These are phyloP conservation scores for Homarus gammarus DNA, from an alignment of 2,888 invertebrate genomes.

Conservation along the genomic window DNA sequence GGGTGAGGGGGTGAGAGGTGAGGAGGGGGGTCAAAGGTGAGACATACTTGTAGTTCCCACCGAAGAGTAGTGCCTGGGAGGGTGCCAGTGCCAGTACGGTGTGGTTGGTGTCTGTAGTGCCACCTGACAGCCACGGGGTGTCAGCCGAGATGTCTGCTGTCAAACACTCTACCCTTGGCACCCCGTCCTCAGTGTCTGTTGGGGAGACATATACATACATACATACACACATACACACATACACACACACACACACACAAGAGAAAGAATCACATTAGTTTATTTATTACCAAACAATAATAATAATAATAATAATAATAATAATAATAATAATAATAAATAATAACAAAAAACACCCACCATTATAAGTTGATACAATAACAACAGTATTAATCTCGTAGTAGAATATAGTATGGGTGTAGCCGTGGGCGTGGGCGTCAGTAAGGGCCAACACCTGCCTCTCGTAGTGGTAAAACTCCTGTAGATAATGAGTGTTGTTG, in stretches of 20 bases:
- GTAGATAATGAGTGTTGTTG: constrained; percentile 32
- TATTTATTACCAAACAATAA: too few relatives aligned
- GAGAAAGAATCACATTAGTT: too few relatives aligned
- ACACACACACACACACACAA: background rate
- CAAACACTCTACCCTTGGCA: background rate
- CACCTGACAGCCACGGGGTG: background rate
- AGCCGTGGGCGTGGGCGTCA: background rate
- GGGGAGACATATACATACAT: background rate
- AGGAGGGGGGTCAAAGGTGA: background rate
- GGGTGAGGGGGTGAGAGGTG: background rate
- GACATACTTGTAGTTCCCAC: constrained; percentile 41
- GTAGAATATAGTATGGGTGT: constrained; percentile 17
- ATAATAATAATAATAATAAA: too few relatives aligned
- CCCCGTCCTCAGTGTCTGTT: background rate
- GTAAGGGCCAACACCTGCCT: constrained; percentile 8
- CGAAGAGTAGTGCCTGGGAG: constrained; percentile 46
- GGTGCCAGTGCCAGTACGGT: constrained; percentile 13
- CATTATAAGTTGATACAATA: constrained; percentile 10
- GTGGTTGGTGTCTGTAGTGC: background rate
- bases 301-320: too few relatives aligned
- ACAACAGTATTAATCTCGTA: constrained; percentile 29
- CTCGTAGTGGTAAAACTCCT: constrained; percentile 38
- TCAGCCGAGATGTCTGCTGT: background rate
- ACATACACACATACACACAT: background rate
- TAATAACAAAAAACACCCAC: too few relatives aligned